Base-by-base conservation (phyloP, 2,113 vertebrate genomes). In the Nicator chloris region DNA sequence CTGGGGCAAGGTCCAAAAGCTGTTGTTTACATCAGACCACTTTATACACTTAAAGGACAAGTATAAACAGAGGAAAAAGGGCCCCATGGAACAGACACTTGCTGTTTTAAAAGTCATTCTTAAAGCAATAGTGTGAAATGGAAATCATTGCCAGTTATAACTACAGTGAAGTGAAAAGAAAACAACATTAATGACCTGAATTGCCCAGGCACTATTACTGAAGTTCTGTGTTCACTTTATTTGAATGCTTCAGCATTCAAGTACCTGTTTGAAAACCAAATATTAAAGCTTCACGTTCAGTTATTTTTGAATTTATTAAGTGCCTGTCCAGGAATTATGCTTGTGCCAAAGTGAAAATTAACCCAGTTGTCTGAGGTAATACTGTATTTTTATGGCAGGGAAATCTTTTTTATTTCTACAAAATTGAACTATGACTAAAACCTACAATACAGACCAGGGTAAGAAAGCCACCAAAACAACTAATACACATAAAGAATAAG, bases 1-100 rank as follows among this genome's bases (percentile, higher is more conserved):
- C 61, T 92, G 77, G 75, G 82, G 59, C 64, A 18, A 91, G 87
- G 71, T 79, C 82, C 85, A 89, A 92, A 94, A 85, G 40, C 66
- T 82, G 69, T 56, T 57, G 45, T 56, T 83, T 86, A 83, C 42
- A 53, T 94, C 59, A 77, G 70, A 65, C n/a, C 80, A 49, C 31
- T 78, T 72, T 24, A 45, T 33, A 37, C 57, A 39, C 71, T 90
- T 56, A 76, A 57, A 76, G 18, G n/a, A 13, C n/a, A 77, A 90
- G 20, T 26, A 66, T 33, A 76, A 93, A 91, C 66, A 90, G 49
- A 79, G 40, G 31, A 12, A 33, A 59, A 69, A 66, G 10, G 33
- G 73, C 82, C 45, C 66, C 59, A 3, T 28, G 39, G 82, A 92
- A 80, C 50, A 92, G 51, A 35, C 30, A 69, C 45, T 45, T 88